Evolutionary conservation across 2,797 vertebrate genomes (phyloP), one percentile per base, ranked within the genome.

Genomic region (Cryptoblepharus egeriae): DNA sequence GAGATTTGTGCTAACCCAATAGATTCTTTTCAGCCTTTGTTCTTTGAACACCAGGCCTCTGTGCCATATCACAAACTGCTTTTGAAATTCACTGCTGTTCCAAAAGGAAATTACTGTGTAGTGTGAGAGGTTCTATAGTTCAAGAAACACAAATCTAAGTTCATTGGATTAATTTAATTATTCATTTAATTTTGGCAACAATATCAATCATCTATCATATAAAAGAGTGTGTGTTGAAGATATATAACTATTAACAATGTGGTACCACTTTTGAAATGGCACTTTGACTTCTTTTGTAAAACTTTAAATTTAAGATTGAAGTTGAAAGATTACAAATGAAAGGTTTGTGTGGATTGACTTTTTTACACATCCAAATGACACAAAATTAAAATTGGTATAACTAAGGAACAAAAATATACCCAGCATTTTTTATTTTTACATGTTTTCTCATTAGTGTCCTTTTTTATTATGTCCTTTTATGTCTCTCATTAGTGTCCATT

Each of bases 391-490:
- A 77, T 49, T 16, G 61, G 22, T 70, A 67, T 63, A 32, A 37
- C 70, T 71, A 24, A 52, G 37, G 18, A 77, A 61, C 64, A 76
- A 55, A 63, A 61, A 49, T n/a, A 60, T 79, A 61, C 75, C 70
- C 75, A 83, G 75, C 32, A 84, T 65, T 86, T 77, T 9, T 63
- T 86, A 79, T 68, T 65, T 71, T 87, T 80, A 75, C 55, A 67
- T 72, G 65, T 64, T 24, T 74, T 67, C 79, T 84, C 90, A 79
- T 75, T 58, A 65, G 80, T 24, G 55, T 85, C 88, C n/a, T n/a
- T 78, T 30, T 10, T n/a, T 82, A 90, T 85, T 16, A 83, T n/a
- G n/a, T n/a, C n/a, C n/a, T n/a, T n/a, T n/a, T n/a, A n/a, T n/a
- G n/a, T n/a, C n/a, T n/a, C n/a, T n/a, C n/a, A n/a, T n/a, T n/a